Conservation (phyloP, 2,888 invertebrate species). For the Galerucella pusilla region DNA sequence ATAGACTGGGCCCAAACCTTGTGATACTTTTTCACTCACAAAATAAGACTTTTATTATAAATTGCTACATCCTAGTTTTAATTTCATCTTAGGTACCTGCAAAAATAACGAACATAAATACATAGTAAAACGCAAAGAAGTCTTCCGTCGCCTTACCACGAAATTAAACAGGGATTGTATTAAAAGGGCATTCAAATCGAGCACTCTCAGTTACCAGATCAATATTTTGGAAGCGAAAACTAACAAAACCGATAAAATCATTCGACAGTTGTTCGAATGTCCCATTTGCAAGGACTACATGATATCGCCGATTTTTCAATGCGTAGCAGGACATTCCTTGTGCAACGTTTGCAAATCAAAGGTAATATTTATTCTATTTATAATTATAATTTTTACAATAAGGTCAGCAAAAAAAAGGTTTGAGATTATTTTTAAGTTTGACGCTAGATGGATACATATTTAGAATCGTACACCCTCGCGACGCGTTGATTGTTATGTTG, state of each 20-base stretch:
- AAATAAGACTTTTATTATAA: too few species aligned
- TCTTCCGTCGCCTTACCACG: constrained; percentile 36
- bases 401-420: too few species aligned
- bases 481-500: not conserved
- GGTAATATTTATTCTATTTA: constrained; percentile 2
- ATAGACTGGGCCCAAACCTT: too few species aligned
- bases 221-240: constrained; percentile 25
- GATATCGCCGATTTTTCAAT: constrained; percentile 44
- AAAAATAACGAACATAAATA: constrained; percentile 33
- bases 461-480: not conserved
- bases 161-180: constrained; percentile 38
- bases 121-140: constrained; percentile 23
- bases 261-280: constrained; percentile 47
- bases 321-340: constrained; percentile 41
- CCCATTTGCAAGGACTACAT: constrained; percentile 54
- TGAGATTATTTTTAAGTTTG: not conserved
- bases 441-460: not conserved
- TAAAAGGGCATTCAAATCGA: constrained; percentile 26
- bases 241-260: constrained; percentile 30
- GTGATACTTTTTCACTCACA: too few species aligned
- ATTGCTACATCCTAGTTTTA: not conserved
- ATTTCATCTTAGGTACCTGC: constrained; percentile 35
- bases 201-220: constrained; percentile 32
- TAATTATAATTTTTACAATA: too few species aligned
- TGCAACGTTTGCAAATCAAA: constrained; percentile 40